Conservation (phyloP, 2,888 invertebrate genomes). For the Thereva unica region DNA sequence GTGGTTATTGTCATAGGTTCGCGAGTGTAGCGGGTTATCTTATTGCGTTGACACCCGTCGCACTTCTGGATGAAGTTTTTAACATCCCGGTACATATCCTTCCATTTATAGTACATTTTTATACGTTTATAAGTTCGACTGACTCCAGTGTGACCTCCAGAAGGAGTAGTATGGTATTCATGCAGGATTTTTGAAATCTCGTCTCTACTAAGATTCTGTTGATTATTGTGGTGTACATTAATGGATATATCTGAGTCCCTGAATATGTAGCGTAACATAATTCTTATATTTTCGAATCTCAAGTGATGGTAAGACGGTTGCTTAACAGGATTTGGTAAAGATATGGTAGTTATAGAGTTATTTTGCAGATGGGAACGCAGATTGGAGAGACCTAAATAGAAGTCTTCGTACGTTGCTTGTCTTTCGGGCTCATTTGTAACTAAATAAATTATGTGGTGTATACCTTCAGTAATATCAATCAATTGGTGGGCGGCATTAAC, state of each 20-base stretch:
- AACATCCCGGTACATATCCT: slow-evolving; percentile 48
- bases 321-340: neutral
- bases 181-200: neutral
- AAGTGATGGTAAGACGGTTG: neutral
- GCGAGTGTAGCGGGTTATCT: slow-evolving; percentile 41
- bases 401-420: neutral
- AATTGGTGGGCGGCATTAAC: no score
- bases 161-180: slow-evolving; percentile 7
- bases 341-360: neutral
- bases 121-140: slow-evolving; percentile 37
- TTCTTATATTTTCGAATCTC: neutral
- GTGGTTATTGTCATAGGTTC: slow-evolving; percentile 45
- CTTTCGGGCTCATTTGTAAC: no score
- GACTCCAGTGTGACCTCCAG: neutral
- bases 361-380: neutral
- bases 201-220: neutral
- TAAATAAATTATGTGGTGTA: no score
- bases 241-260: neutral
- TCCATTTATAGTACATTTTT: slow-evolving; percentile 47
- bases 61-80: slow-evolving; percentile 47
- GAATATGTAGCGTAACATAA: slow-evolving; percentile 4
- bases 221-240: neutral
- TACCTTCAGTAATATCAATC: no score
- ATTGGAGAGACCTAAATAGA: neutral
- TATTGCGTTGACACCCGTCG: slow-evolving; percentile 42